A percentile compares a stretch with the other conserved stretches of the same genome.
These are phyloP conservation scores for Colletes collaris DNA, from an alignment of 2,888 invertebrate genomes.

Conservation along the genomic window DNA sequence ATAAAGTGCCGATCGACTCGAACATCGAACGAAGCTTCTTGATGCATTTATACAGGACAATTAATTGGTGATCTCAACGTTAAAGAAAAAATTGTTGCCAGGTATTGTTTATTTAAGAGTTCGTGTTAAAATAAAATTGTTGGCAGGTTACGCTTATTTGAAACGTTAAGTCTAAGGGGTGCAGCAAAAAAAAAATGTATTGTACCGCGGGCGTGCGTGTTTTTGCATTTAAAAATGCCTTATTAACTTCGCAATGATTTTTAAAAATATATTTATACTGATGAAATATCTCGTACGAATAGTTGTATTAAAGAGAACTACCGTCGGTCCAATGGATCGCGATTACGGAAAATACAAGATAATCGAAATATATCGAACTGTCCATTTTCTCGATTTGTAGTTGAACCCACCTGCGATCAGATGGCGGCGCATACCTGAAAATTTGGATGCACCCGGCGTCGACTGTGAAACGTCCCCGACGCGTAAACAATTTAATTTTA, in stretches of 20 bases:
- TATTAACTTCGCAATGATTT: slow-evolving; percentile 55
- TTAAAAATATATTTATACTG: slow-evolving; percentile 48
- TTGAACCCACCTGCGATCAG: slow-evolving; percentile 12
- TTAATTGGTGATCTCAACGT: slow-evolving; percentile 35
- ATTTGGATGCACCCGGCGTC: neutral
- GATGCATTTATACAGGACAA: slow-evolving; percentile 33
- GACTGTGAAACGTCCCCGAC: neutral
- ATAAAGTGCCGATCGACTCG: neutral
- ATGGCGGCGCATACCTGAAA: slow-evolving; percentile 20
- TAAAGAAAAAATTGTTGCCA: slow-evolving; percentile 33
- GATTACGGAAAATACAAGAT: slow-evolving; percentile 1
- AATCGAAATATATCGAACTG: slow-evolving; percentile 6
- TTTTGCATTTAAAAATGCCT: slow-evolving; percentile 51
- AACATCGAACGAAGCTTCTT: neutral
- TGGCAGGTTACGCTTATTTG: slow-evolving; percentile 49
- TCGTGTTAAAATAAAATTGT: slow-evolving; percentile 46
- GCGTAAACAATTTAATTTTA: slow-evolving; percentile 34
- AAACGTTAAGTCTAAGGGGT: slow-evolving; percentile 31
- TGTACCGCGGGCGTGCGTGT: slow-evolving; percentile 18
- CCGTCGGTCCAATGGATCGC: slow-evolving; percentile 2
- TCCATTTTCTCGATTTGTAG: neutral
- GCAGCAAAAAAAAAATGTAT: slow-evolving; percentile 11
- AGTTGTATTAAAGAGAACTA: slow-evolving; percentile 10
- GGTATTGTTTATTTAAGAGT: slow-evolving; percentile 44
- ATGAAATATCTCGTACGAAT: slow-evolving; percentile 14